Base-by-base conservation (phyloP, 2,888 invertebrate genomes). In the Neelides folsomi region DNA sequence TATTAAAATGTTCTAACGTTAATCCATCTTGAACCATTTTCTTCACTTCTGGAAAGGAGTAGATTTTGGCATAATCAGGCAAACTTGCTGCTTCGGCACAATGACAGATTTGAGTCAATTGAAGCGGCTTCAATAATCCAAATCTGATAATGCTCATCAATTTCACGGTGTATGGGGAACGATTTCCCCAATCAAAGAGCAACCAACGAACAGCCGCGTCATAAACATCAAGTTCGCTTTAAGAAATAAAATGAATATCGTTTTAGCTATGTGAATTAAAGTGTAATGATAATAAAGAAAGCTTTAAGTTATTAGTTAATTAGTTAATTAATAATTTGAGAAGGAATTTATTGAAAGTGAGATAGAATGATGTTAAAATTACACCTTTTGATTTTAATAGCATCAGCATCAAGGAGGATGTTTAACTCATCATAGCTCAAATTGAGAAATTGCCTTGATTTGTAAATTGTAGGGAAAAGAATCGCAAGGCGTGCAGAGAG, bases 191-290 rank as follows among this genome's bases (percentile, higher is more conserved):
- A 64, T 83, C 77, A 45, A 79, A 76, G 67, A 80, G 79, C 18
- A 87, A 68, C 87, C 87, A 87, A 16, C 86, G 75, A 0, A 86
- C 80, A 0, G 81, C 86, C 0, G 85, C 78, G 82, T 86, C 84
- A 40, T 85, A 76, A 0, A 86, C 78, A 70, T 86, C 82, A 73
- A 82, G 79, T 70, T 83, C 83, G 65, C 79, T 78, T n/a, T n/a
- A n/a, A n/a, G n/a, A n/a, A n/a, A 56, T 19, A 64, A 56, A 59
- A 56, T 42, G 15, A 51, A 51, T 27, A 3, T 3, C 7, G 27
- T 27, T 27, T 5, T 5, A 27, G 7, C 4, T 27, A 27, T 5
- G 27, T 7, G 27, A 7, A 27, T 27, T 10, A 44, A 45, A 44
- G 16, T 12, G 36, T 35, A 36, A 8, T n/a, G 37, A 47, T 16